Conservation (phyloP, 2,888 invertebrate species). For the Limnephilus lunatus region DNA sequence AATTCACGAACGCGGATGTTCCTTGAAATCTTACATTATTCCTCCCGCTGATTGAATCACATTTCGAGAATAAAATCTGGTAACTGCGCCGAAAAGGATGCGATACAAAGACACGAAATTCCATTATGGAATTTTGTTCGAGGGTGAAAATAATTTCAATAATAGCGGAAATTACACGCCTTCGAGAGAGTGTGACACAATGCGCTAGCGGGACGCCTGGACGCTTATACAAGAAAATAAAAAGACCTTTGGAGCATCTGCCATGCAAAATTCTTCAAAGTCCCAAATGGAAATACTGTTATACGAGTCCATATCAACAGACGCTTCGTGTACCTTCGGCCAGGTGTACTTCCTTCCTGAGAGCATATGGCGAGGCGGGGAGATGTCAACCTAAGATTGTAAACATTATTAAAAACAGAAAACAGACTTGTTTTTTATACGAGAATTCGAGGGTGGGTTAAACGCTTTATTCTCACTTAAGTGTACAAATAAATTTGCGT, state of each 20-base stretch:
- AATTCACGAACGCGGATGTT: not conserved
- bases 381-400: constrained; percentile 2
- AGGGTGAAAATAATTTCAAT: constrained; percentile 43
- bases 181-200: constrained; percentile 19
- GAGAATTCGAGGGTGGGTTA: not conserved
- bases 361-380: constrained; percentile 2
- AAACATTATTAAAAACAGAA: constrained; percentile 23
- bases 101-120: constrained; percentile 43
- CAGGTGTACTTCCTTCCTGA: constrained; percentile 13
- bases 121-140: constrained; percentile 37
- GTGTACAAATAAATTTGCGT: not conserved
- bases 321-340: not conserved
- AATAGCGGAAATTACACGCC: constrained; percentile 42
- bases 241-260: constrained; percentile 8
- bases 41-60: constrained; percentile 35
- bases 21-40: constrained; percentile 6
- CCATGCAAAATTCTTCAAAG: constrained; percentile 19
- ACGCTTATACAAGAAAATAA: not conserved
- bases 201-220: not conserved
- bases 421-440: constrained; percentile 4
- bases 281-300: constrained; percentile 17
- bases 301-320: not conserved
- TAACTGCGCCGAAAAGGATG: constrained; percentile 22
- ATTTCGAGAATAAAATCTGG: constrained; percentile 38
- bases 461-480: not conserved